These are phyloP conservation scores for Mastomys coucha DNA, from an alignment of 2,113 vertebrate species.

Conservation along the genomic window DNA sequence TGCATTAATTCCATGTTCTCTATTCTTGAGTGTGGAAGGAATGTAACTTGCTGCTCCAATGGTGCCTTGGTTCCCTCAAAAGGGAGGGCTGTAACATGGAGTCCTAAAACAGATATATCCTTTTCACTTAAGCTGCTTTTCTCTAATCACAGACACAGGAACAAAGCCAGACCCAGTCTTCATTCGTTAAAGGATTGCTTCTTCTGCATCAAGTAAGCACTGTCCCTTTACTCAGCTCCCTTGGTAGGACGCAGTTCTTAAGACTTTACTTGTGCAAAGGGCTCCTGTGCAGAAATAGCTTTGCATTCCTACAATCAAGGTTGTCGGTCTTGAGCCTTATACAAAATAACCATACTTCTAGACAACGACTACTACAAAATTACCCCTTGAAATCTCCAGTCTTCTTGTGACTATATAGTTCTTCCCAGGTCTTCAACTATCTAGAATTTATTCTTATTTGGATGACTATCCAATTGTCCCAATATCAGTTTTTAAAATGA, in stretches of 20 bases:
- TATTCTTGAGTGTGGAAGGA: background rate
- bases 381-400: background rate
- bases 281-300: background rate
- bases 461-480: background rate
- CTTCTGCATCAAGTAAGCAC: background rate
- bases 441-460: slow-evolving; percentile 33
- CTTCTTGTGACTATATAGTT: background rate
- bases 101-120: background rate
- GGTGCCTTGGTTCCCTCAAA: background rate
- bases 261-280: background rate
- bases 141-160: background rate
- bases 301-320: background rate
- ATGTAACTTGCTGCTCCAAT: background rate
- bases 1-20: background rate
- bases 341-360: background rate
- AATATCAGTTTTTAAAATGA: slow-evolving; percentile 43
- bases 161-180: background rate
- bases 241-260: background rate
- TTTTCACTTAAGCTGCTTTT: background rate
- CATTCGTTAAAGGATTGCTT: background rate
- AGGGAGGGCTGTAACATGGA: background rate
- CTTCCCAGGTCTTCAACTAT: background rate
- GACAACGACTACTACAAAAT: background rate
- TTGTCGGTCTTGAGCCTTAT: background rate
- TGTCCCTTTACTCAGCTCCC: background rate